Evolutionary conservation across 1,140 invertebrate genomes (phyloP), one percentile per base, ranked within the genome.

Genomic region (Diploscapter pachys): DNA sequence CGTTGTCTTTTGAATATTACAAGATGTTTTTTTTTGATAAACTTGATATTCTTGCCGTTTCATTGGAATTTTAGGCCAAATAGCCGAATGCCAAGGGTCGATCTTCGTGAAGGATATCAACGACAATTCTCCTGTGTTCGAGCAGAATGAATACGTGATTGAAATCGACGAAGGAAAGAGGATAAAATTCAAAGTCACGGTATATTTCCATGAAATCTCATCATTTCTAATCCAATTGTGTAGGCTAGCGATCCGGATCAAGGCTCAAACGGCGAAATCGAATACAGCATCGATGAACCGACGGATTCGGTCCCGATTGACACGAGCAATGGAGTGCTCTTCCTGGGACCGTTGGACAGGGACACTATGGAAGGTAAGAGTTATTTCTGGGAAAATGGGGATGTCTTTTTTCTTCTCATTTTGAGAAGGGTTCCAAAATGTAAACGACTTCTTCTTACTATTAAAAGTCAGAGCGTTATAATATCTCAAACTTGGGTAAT

Each of bases 81-180:
- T 61, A 13, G 11, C 72, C 4, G 64, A 69, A 31, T 57, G 52
- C 4, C 73, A 64, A 52, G 53, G 64, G 3, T 50, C 5, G 53
- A 69, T 76, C 50, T 8, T 49, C 3, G 75, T 76, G 3, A 72
- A 76, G 68, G 77, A 78, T 55, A 74, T 67, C 13, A 78, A 78
- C 57, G 77, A 78, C 13, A 78, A 78, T 57, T 31, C 77, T 0
- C 77, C 77, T 0, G 9, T 65, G 9, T 72, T 77, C 51, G 69
- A 78, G n/a, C 72, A 77, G 53, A 13, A 66, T 6, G 69, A 79
- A 13, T 78, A 76, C 70, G 52, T 65, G n/a, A 51, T 78, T 5
- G 63, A 52, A n/a, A 67, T 73, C 8, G 72, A 68, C 13, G 76
- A 77, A 59, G 76, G 63, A 54, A 73, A 62, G 53, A 71, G 63